Base-by-base conservation (phyloP, 2,888 invertebrate genomes). In the Cheilosia vernalis region DNA sequence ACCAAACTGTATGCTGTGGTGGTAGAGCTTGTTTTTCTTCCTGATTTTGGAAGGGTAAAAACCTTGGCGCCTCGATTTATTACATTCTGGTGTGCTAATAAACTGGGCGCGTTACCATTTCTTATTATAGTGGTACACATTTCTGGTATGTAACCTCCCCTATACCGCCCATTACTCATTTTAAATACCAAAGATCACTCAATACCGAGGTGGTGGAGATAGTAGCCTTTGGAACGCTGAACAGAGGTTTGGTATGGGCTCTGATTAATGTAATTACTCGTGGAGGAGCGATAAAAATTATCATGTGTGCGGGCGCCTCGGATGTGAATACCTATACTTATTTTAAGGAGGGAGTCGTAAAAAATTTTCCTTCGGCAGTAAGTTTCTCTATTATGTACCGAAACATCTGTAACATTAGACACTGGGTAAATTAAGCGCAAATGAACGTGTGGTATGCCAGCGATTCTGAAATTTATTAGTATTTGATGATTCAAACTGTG, bases 221-320 rank as follows among this genome's bases (percentile, higher is more conserved):
- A 27, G 49, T 69, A 55, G 49, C 63, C 55, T 56, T 74, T 27
- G 15, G 55, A 47, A 69, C 27, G 61, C 61, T 47, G 27, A 0
- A 27, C 27, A 27, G 27, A 27, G 27, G 44, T 13, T 33, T 47
- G 44, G 33, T 19, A 55, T 51, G 24, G 27, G 40, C 10, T 24
- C 51, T 53, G 76, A 76, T 81, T 76, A 81, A 76, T 76, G 70
- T 82, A 77, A 82, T 77, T 77, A 77, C 82, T 80, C 47, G 66
- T 58, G 30, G 49, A 66, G 77, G 19, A 77, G 64, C 37, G 64
- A 82, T 76, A 69, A 82, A 76, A 70, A 76, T 70, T 82, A 82
- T 76, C 76, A 58, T 53, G 42, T 69, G 47, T 55, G n/a, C n/a
- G 24, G 24, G 21, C 21, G 17, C 3, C 17, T 13, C 27, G 40